Evolutionary conservation across 2,113 vertebrate species (phyloP).

Genomic region (Circaetus cinerascens): DNA sequence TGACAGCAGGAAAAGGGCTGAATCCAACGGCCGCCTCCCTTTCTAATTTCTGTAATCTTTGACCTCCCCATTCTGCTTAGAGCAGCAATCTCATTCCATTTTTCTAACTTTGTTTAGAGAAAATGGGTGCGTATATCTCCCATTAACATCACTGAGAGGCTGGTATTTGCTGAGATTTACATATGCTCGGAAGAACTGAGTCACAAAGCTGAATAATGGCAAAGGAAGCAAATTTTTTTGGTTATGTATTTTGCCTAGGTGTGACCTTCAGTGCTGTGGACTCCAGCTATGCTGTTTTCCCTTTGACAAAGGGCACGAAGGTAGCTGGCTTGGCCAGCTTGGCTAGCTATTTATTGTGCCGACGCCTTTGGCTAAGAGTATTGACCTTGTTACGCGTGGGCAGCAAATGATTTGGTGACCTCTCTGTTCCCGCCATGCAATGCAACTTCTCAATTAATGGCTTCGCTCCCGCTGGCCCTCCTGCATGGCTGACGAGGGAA

Average conservation of each 20-base stretch:
- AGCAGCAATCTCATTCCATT: neutral
- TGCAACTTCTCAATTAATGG: neutral
- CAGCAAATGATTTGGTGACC: neutral
- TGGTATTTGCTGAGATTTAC: neutral
- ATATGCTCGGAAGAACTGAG: neutral
- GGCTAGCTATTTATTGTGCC: neutral
- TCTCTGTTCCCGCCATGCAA: accelerated
- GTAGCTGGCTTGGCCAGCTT: neutral
- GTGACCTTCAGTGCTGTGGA: neutral
- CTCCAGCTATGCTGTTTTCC: neutral
- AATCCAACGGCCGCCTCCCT: neutral
- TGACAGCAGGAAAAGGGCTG: neutral
- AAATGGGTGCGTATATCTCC: neutral
- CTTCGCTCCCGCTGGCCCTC: neutral
- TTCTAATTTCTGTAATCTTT: neutral
- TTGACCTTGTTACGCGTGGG: neutral
- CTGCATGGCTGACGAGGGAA: neutral
- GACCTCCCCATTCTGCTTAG: neutral
- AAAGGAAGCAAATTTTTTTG: neutral
- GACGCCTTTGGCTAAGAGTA: neutral
- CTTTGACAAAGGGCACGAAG: neutral
- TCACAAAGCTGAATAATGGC: neutral
- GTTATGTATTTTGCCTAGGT: neutral
- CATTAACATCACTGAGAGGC: neutral
- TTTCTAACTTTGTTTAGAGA: neutral